Evolutionary conservation across 2,888 invertebrate species (phyloP).

Genomic region (Drosophila pseudotakahashii): DNA sequence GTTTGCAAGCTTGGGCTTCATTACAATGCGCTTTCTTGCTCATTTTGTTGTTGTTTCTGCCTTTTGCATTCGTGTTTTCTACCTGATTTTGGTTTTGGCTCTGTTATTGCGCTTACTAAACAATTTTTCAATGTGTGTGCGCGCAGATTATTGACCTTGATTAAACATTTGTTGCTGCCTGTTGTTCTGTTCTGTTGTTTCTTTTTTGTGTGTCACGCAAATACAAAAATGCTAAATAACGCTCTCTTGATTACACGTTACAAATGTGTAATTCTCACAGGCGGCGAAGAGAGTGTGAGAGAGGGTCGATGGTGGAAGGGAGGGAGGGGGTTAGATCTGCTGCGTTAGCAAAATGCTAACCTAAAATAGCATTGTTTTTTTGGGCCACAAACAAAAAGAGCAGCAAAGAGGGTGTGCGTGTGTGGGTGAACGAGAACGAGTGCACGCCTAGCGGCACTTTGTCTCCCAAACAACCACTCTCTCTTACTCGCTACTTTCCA

Average conservation of each 20-base stretch:
- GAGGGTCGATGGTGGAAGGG: background rate
- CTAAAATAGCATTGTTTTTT: conserved; percentile 67
- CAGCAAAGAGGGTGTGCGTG: conserved; percentile 28
- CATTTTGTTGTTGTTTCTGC: conserved; percentile 45
- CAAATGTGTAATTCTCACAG: conserved; percentile 36
- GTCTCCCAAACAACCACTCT: conserved; percentile 59
- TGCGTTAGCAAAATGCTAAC: conserved; percentile 68
- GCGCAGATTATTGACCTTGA: conserved; percentile 76
- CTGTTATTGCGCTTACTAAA: conserved; percentile 56
- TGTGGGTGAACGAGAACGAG: conserved; percentile 54
- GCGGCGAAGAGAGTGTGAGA: background rate
- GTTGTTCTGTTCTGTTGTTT: conserved; percentile 36
- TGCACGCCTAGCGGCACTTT: conserved; percentile 76
- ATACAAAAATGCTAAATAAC: conserved; percentile 20
- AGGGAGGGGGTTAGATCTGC: conserved; percentile 36
- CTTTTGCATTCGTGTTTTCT: conserved; percentile 69
- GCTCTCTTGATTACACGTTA: conserved; percentile 29
- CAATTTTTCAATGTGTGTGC: conserved; percentile 54
- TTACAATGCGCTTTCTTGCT: conserved; percentile 71
- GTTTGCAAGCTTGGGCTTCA: conserved; percentile 68
- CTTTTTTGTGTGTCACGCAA: conserved; percentile 41
- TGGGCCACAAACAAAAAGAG: conserved; percentile 52
- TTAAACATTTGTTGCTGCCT: conserved; percentile 54
- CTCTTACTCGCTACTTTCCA: conserved; percentile 41
- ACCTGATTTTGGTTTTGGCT: conserved; percentile 50